These are phyloP conservation scores for Drosophila baimaii DNA, from an alignment of 1,140 invertebrate species.

Conservation along the genomic window DNA sequence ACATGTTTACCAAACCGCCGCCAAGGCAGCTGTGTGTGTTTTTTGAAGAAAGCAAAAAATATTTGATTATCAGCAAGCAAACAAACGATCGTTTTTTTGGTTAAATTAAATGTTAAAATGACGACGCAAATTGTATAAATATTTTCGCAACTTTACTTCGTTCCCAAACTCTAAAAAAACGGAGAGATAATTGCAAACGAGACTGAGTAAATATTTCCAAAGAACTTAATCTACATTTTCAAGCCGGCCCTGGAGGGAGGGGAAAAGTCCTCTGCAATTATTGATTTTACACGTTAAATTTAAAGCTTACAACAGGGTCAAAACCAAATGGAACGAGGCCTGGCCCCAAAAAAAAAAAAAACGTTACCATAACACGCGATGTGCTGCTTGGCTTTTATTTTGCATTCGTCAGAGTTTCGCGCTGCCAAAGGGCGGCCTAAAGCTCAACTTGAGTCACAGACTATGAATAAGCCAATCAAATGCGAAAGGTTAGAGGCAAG, in stretches of 20 bases:
- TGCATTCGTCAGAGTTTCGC: constrained; percentile 44
- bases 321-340: constrained; percentile 56
- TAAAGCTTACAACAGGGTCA: constrained; percentile 62
- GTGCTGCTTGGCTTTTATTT: constrained; percentile 28
- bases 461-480: constrained; percentile 61
- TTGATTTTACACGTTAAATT: constrained; percentile 56
- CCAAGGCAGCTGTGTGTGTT: constrained; percentile 49
- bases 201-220: constrained; percentile 10
- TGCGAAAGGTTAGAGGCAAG: constrained; percentile 55
- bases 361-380: constrained; percentile 69
- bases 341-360: constrained; percentile 32
- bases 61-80: constrained; percentile 56
- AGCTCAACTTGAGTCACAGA: constrained; percentile 55
- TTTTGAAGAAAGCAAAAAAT: constrained; percentile 36
- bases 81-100: constrained; percentile 26
- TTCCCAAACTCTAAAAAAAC: background rate
- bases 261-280: constrained; percentile 18
- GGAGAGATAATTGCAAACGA: constrained; percentile 1
- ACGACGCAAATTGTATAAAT: constrained; percentile 53
- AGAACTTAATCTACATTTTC: constrained; percentile 17
- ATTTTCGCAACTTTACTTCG: constrained; percentile 43
- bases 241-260: background rate
- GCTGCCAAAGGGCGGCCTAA: constrained; percentile 42
- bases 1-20: constrained; percentile 27
- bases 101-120: constrained; percentile 48